Evolutionary conservation across 2,113 vertebrate genomes (phyloP), one percentile per base, ranked within the genome.

Genomic region (Sturnira hondurensis): DNA sequence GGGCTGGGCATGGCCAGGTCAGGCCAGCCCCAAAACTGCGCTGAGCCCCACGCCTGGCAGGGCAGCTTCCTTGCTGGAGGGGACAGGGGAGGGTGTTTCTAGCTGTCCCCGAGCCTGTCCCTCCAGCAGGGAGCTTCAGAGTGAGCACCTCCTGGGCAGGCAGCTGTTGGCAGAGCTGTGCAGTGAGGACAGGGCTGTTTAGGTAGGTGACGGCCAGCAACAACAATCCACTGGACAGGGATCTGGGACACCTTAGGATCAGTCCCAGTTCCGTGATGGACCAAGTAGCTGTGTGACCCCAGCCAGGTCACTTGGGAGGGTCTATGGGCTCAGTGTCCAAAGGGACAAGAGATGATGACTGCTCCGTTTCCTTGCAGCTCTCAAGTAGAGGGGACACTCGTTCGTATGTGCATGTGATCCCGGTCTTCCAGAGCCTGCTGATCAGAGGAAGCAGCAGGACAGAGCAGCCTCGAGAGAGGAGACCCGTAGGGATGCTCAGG

Each of bases 401-500:
- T 26, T 10, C 3, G n/a, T 1, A 33, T 12, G 41, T 41, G n/a
- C 20, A 41, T 1, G 41, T 0, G 12, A 10, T 3, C 68, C 31
- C 6, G 52, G 5, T 9, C 33, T 88, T 52, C 52, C n/a, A 0
- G 0, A 24, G n/a, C 11, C 1, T 0, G 20, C 65, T 3, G n/a
- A 28, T 61, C 20, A 36, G 24, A 22, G 70, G 54, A 36, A 2
- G 36, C 24, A 33, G n/a, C 7, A 10, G 70, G 63, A 41, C 2
- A 31, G 28, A 26, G n/a, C 7, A 16, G 0, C 28, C 83, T 1
- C 0, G 20, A n/a, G 38, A 43, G 82, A 36, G 26, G 47, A 0
- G 2, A 63, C n/a, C 16, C 0, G 4, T 16, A 33, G 41, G 33
- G 52, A 14, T 3, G 41, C 43, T 28, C 0, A 6, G 83, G 52